Evolutionary conservation across 2,113 vertebrate genomes (phyloP).

Genomic region (Lipophrys pholis): DNA sequence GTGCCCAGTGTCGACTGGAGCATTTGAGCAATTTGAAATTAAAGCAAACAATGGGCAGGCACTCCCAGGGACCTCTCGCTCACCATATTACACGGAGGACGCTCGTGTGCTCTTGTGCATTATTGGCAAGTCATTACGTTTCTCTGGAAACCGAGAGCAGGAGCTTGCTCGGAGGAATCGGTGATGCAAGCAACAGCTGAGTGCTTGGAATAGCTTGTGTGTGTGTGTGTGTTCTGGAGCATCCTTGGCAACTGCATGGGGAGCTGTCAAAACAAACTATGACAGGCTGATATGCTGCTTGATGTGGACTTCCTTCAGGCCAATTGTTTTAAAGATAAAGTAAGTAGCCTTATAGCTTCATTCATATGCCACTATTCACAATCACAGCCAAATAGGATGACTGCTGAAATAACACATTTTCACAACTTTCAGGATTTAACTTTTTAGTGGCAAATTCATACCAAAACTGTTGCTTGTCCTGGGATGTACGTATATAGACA

Average conservation of each 20-base stretch:
- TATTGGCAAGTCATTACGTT: conserved; percentile 86
- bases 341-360: not conserved
- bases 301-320: conserved; percentile 28
- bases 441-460: not conserved
- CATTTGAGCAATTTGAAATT: conserved; percentile 86
- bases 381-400: not conserved
- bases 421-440: too few species aligned
- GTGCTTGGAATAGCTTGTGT: conserved; percentile 73
- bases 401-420: not conserved
- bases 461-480: not conserved
- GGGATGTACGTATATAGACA: not conserved
- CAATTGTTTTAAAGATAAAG: not conserved
- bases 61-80: conserved; percentile 82
- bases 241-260: conserved; percentile 74
- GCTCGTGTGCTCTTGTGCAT: conserved; percentile 83
- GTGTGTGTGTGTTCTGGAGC: conserved; percentile 41
- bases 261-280: conserved; percentile 72
- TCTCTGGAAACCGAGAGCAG: conserved; percentile 82
- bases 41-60: conserved; percentile 84
- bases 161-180: conserved; percentile 74
- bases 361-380: not conserved
- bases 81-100: conserved; percentile 83
- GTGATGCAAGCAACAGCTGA: conserved; percentile 83
- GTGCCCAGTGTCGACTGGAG: conserved; percentile 81
- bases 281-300: conserved; percentile 51